A percentile compares a stretch with the other conserved stretches of the same genome.
phyloP scores from a whole-genome alignment of 2,888 invertebrate species.

The Hofmannophila pseudospretella region DNA sequence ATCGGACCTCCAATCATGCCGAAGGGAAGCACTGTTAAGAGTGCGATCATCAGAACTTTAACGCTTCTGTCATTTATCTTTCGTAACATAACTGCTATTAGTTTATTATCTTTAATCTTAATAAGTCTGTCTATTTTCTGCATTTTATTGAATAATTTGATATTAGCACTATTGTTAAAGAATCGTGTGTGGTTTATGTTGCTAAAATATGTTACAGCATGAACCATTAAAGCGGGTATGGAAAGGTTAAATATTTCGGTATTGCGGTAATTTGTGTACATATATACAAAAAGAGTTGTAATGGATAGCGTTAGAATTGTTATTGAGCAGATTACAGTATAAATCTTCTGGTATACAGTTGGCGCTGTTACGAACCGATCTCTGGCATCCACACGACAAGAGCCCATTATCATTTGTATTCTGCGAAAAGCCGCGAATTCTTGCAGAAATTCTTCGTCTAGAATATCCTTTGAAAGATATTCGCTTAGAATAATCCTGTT shows the following conservation, averaged over 20 bases:
- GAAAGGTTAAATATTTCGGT: conserved; percentile 3
- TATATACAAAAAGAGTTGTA: not conserved
- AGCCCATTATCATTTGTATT: conserved; percentile 37
- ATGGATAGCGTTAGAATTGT: not conserved
- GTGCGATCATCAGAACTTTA: conserved; percentile 4
- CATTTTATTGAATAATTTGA: conserved; percentile 36
- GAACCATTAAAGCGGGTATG: conserved; percentile 8
- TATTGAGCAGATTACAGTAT: conserved; percentile 23
- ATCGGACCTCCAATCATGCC: not conserved
- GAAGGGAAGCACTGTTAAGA: conserved; percentile 14
- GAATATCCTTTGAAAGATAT: conserved; percentile 42
- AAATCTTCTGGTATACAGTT: conserved; percentile 36
- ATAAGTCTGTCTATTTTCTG: conserved; percentile 49
- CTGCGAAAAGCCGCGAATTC: conserved; percentile 26
- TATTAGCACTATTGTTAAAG: conserved; percentile 33
- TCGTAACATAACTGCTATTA: not conserved
- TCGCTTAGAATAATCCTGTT: conserved; percentile 17
- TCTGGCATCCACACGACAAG: conserved; percentile 38
- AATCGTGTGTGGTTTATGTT: conserved; percentile 42
- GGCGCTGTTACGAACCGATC: conserved; percentile 39
- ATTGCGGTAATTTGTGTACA: not conserved
- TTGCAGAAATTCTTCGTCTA: conserved; percentile 37
- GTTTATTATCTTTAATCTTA: conserved; percentile 30
- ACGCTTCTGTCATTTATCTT: not conserved
- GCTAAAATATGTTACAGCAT: conserved; percentile 22